Evolutionary conservation across 2,113 vertebrate genomes (phyloP), one percentile per base, ranked within the genome.

Genomic region (Marcusenius ussheri): DNA sequence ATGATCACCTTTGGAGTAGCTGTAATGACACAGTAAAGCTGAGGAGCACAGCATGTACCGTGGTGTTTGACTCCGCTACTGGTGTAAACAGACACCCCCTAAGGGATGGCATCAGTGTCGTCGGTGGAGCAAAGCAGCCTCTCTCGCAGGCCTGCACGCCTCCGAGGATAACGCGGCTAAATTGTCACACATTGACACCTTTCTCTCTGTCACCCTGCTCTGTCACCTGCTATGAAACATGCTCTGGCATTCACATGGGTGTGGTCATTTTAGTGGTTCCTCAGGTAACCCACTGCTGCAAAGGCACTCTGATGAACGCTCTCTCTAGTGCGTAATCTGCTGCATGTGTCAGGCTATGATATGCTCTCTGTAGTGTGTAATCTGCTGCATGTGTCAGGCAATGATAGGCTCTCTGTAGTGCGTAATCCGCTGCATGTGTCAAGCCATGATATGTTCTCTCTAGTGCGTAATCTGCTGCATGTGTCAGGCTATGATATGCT

Each of bases 1-100:
- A 97, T 87, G 35, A 89, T 93, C 90, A 96, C 95, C 93, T 90
- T 95, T 80, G 94, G 93, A 89, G 96, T 93, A 93, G 93, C 96
- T 96, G 91, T n/a, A 91, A 88, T 80, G 45, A 80, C 91, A 84
- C 21, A 58, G 39, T 47, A 46, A 58, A 56, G 3, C 19, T 83
- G 49, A 50, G 24, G 21, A n/a, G 42, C 39, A 84, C 21, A 84
- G 19, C 39, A 83, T 7, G 24, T 85, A 9, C 13, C 19, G 21
- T n/a, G 24, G 42, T 49, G 2, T 85, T 21, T 45, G 10, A 49
- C 83, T 2, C 21, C 19, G 6, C 27, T 77, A 77, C 19, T 5
- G 17, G 35, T 39, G n/a, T 15, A 51, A n/a, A 39, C 50, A 87
- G 50, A 87, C 19, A 21, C 19, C 6, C n/a, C 24, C 47, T 86